phyloP scores from a whole-genome alignment of 2,888 invertebrate genomes.

The Julus scanicus region DNA sequence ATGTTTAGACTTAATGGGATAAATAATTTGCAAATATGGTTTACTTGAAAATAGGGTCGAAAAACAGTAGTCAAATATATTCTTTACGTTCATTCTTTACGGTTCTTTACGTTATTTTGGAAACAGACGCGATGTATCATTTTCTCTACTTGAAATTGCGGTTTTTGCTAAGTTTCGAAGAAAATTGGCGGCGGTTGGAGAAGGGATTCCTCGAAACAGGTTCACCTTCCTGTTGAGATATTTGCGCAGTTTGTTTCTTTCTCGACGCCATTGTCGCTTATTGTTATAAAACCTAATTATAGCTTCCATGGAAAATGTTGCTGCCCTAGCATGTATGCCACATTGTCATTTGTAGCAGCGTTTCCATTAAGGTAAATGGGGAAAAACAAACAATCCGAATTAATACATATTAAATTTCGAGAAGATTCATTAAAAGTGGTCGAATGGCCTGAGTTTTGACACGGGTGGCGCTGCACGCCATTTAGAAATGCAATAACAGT shows the following conservation, averaged over 20 bases:
- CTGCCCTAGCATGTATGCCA: not conserved
- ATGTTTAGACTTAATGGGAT: no score
- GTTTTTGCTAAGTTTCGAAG: not conserved
- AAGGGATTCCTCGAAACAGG: not conserved
- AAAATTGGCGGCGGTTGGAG: not conserved
- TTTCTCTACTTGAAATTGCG: not conserved
- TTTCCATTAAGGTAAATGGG: not conserved
- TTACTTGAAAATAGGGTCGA: no score
- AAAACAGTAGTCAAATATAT: no score
- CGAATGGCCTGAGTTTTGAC: not conserved
- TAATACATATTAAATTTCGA: not conserved
- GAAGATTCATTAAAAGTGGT: not conserved
- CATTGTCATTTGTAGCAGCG: not conserved
- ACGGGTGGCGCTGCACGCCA: no score
- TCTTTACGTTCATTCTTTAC: no score
- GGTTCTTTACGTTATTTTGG: no score
- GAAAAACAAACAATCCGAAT: not conserved
- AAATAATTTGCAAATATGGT: no score
- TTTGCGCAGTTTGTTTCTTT: not conserved
- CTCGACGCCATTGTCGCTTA: not conserved
- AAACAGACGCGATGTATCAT: no score
- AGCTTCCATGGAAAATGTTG: not conserved
- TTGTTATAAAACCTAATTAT: constrained; percentile 1
- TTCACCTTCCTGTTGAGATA: not conserved
- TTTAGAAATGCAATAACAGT: no score